phyloP scores from a whole-genome alignment of 1,140 invertebrate genomes.

The Aphaenogaster floridana region DNA sequence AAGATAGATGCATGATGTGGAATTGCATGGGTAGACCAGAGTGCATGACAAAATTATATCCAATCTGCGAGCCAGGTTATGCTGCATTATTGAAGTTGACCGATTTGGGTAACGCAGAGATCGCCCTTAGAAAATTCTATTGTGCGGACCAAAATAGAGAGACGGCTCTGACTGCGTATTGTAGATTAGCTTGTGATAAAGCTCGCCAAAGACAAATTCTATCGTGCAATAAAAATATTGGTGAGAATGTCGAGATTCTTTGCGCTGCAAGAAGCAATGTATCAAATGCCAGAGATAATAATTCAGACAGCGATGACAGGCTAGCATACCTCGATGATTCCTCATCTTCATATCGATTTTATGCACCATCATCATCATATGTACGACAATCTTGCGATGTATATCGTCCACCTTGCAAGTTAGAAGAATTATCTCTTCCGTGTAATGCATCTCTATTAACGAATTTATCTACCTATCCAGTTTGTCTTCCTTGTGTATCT shows the following conservation, averaged over 20 bases:
- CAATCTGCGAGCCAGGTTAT: constrained; percentile 89
- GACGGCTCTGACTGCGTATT: constrained; percentile 79
- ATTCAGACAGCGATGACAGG: background rate
- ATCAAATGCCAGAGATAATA: background rate
- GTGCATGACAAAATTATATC: constrained; percentile 90
- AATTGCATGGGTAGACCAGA: constrained; percentile 90
- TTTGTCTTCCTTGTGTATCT: constrained; percentile 46
- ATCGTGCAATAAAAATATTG: background rate
- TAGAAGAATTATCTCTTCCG: background rate
- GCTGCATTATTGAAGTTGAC: constrained; percentile 81
- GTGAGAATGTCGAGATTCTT: background rate
- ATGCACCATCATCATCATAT: constrained; percentile 32
- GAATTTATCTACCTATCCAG: constrained; percentile 31
- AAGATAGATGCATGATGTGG: constrained; percentile 91
- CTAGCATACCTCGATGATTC: background rate
- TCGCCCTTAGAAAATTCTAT: constrained; percentile 79
- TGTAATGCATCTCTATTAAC: constrained; percentile 2
- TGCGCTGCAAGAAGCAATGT: background rate
- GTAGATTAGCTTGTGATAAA: constrained; percentile 74
- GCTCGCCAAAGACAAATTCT: constrained; percentile 19
- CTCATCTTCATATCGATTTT: constrained; percentile 11
- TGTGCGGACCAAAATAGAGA: constrained; percentile 78
- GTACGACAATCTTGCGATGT: background rate
- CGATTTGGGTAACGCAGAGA: constrained; percentile 79
- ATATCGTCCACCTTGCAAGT: constrained; percentile 10